Percentiles rank a stretch among this genome's conserved stretches.
phyloP scores from a whole-genome alignment of 2,888 invertebrate genomes.

The Agonopterix alstromeriana region DNA sequence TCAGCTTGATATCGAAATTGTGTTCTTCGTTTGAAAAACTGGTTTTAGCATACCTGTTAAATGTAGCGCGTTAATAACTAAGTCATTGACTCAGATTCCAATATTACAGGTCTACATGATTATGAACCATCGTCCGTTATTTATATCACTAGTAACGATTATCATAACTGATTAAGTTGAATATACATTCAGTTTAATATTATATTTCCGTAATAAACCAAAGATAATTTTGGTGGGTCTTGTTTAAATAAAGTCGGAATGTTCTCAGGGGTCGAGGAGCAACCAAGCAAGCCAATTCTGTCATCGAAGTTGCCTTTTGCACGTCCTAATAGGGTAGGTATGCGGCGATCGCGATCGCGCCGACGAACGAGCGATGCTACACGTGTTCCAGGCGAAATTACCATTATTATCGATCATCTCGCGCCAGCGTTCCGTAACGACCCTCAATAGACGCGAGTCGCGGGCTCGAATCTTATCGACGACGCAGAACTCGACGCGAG shows the following conservation, averaged over 20 bases:
- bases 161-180: too few relatives aligned
- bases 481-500: conserved; percentile 22
- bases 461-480: conserved; percentile 52
- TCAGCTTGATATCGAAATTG: too few relatives aligned
- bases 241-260: conserved; percentile 17
- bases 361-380: conserved; percentile 60
- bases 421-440: conserved; percentile 66
- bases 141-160: too few relatives aligned
- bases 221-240: conserved; percentile 25
- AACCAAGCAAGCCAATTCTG: conserved; percentile 42
- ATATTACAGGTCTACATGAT: too few relatives aligned
- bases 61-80: too few relatives aligned
- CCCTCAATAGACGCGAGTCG: conserved; percentile 57
- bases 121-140: too few relatives aligned
- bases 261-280: conserved; percentile 18
- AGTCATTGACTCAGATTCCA: too few relatives aligned
- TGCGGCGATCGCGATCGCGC: conserved; percentile 53
- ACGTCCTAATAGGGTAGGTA: conserved; percentile 63
- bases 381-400: conserved; percentile 69
- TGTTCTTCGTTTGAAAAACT: too few relatives aligned
- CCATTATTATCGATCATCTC: conserved; percentile 77
- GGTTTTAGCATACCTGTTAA: too few relatives aligned
- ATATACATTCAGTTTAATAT: too few relatives aligned
- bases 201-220: not conserved
- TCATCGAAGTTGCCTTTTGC: conserved; percentile 48